Conservation (phyloP, 2,797 vertebrate species). For the Psittacula derbiana region DNA sequence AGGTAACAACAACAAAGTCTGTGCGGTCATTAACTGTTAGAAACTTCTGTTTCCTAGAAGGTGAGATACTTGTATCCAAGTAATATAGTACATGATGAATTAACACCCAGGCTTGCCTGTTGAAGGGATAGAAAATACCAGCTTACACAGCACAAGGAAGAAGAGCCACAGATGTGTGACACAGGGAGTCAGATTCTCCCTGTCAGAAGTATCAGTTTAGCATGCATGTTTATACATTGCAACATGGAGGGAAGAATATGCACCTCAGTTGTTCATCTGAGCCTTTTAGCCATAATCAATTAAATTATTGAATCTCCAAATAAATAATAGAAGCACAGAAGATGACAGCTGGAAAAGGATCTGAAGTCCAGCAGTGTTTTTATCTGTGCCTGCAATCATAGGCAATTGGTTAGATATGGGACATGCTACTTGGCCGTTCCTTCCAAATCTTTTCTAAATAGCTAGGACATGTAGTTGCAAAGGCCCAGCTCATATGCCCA, state of each 20-base stretch:
- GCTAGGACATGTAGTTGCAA: background rate
- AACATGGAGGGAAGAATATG: background rate
- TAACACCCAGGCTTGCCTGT: background rate
- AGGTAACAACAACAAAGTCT: background rate
- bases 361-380: background rate
- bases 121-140: background rate
- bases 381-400: background rate
- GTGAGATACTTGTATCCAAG: background rate
- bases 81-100: background rate
- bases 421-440: background rate
- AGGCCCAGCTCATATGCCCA: background rate
- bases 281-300: background rate
- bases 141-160: background rate
- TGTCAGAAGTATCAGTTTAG: background rate
- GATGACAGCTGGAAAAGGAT: background rate
- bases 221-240: background rate
- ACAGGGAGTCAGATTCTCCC: background rate
- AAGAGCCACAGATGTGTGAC: background rate
- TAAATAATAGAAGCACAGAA: background rate
- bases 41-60: background rate
- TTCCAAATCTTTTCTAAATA: background rate
- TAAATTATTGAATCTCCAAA: background rate
- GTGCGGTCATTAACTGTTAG: background rate
- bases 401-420: background rate
- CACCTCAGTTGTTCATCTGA: background rate